Conservation (phyloP, 1,140 invertebrate genomes). For the Apis cerana region DNA sequence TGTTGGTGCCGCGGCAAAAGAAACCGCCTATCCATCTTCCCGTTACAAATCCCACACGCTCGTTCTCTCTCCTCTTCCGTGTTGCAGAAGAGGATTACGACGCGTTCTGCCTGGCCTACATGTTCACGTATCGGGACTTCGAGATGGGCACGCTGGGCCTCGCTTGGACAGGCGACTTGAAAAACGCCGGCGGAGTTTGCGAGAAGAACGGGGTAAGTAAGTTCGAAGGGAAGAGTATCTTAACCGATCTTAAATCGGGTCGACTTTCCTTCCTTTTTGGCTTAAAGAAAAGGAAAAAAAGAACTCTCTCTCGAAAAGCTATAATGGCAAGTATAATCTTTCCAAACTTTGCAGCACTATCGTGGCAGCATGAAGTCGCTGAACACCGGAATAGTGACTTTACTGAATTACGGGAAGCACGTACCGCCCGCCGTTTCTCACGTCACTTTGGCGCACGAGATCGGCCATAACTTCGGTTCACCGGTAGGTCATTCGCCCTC, state of each 20-base stretch:
- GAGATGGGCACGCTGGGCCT: slow-evolving; percentile 98
- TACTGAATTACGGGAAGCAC: slow-evolving; percentile 99
- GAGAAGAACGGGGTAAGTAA: slow-evolving; percentile 93
- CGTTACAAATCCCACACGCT: not conserved
- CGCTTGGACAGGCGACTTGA: slow-evolving; percentile 97
- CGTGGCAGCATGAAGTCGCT: slow-evolving; percentile 96
- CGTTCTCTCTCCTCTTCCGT: slow-evolving; percentile 65
- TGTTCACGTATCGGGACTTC: slow-evolving; percentile 99
- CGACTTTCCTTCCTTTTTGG: too few species aligned
- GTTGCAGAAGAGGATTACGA: slow-evolving; percentile 96
- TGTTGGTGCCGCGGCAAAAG: not conserved
- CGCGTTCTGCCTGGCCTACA: slow-evolving; percentile 98
- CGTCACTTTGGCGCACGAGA: slow-evolving; percentile 99
- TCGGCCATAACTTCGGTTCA: slow-evolving; percentile 99
- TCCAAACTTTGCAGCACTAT: slow-evolving; percentile 88
- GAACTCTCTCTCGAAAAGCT: not conserved
- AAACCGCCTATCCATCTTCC: not conserved
- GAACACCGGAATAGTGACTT: slow-evolving; percentile 98
- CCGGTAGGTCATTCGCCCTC: slow-evolving; percentile 85
- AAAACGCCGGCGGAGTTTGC: slow-evolving; percentile 96
- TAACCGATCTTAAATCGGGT: too few species aligned
- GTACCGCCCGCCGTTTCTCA: slow-evolving; percentile 99
- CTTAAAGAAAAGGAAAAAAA: too few species aligned
- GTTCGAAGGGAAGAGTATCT: too few species aligned
- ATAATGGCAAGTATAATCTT: not conserved